Conservation (phyloP, 1,140 invertebrate genomes). For the Cylas formicarius region DNA sequence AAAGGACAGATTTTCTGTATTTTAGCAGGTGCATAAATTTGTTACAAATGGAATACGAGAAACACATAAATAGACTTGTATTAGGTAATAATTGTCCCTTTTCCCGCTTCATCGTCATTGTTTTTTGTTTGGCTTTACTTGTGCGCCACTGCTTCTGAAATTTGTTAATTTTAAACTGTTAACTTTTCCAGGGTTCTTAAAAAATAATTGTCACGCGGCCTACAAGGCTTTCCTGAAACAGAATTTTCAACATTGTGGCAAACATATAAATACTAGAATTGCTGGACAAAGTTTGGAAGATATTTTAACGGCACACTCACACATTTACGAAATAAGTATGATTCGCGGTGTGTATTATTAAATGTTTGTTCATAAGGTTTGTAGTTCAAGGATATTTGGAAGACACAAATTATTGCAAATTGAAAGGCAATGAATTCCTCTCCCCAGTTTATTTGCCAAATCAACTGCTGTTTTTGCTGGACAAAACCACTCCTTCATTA, state of each 20-base stretch:
- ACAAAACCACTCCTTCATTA: background rate
- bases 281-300: constrained; percentile 21
- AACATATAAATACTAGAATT: constrained; percentile 21
- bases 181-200: constrained; percentile 22
- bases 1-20: too few relatives aligned
- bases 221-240: constrained; percentile 21
- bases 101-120: constrained; percentile 3
- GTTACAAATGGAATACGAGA: constrained; percentile 23
- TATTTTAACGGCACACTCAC: constrained; percentile 20
- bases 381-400: constrained; percentile 23
- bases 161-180: constrained; percentile 1
- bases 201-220: constrained; percentile 17
- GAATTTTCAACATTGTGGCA: constrained; percentile 8
- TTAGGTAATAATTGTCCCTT: constrained; percentile 17
- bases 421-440: constrained; percentile 6
- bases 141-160: background rate
- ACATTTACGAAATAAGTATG: constrained; percentile 24
- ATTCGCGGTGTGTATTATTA: background rate
- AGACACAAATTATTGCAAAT: constrained; percentile 23
- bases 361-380: background rate
- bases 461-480: constrained; percentile 22
- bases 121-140: background rate
- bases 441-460: constrained; percentile 14
- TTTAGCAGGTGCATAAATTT: too few relatives aligned
- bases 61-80: constrained; percentile 17